Conservation (phyloP, 1,140 invertebrate species). For the Acromyrmex echinatior region DNA sequence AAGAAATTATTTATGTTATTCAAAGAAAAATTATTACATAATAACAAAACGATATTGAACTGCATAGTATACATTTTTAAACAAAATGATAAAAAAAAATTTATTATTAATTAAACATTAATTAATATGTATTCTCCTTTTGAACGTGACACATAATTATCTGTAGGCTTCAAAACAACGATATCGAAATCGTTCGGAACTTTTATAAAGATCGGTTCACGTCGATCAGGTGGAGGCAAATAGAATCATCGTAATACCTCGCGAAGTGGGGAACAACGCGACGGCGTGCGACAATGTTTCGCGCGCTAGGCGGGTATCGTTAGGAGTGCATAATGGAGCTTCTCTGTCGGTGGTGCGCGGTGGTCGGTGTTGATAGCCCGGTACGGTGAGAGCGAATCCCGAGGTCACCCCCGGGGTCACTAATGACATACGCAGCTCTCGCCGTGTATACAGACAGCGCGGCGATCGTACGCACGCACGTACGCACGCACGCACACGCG, state of each 20-base stretch:
- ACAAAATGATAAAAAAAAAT: not conserved
- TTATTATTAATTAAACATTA: not conserved
- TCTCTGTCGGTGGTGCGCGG: slow-evolving; percentile 72
- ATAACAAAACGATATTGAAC: not conserved
- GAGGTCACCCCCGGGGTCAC: slow-evolving; percentile 81
- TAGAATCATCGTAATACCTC: slow-evolving; percentile 32
- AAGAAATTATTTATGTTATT: not conserved
- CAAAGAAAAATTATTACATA: not conserved
- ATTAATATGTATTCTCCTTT: not conserved
- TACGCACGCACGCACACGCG: not conserved
- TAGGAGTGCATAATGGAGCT: slow-evolving; percentile 74
- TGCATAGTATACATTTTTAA: not conserved
- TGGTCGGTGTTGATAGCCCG: slow-evolving; percentile 83
- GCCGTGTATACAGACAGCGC: slow-evolving; percentile 35
- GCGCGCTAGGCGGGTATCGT: slow-evolving; percentile 65
- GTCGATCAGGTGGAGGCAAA: not conserved
- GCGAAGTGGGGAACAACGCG: slow-evolving; percentile 10
- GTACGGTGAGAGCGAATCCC: slow-evolving; percentile 80
- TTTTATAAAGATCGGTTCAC: not conserved
- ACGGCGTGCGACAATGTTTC: slow-evolving; percentile 56
- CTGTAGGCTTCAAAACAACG: slow-evolving; percentile 44
- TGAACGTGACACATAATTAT: not conserved
- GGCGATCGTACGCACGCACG: slow-evolving; percentile 10
- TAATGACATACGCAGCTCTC: slow-evolving; percentile 84
- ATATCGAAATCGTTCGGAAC: not conserved